These are phyloP conservation scores for Myotis davidii DNA, from an alignment of 2,113 vertebrate species.

Conservation along the genomic window DNA sequence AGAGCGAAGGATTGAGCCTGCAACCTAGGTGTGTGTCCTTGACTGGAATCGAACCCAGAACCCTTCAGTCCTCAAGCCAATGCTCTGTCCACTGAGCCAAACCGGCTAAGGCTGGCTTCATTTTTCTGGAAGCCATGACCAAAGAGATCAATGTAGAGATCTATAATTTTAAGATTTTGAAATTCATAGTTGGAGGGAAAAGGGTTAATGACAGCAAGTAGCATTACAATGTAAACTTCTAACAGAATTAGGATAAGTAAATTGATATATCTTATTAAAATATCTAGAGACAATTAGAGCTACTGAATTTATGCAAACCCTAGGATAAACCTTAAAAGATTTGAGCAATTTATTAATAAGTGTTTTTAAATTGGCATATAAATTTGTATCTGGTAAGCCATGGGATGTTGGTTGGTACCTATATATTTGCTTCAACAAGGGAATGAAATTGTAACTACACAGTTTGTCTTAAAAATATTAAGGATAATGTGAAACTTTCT, in stretches of 20 bases:
- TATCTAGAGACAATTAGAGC: background rate
- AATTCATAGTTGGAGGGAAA: background rate
- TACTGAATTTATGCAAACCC: background rate
- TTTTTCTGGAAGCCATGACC: background rate
- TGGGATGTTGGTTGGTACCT: background rate
- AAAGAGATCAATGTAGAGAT: background rate
- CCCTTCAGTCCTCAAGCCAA: too few relatives aligned
- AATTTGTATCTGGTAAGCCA: background rate
- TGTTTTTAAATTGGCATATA: background rate
- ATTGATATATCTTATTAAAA: background rate
- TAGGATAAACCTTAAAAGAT: background rate
- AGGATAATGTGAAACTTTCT: constrained; percentile 4
- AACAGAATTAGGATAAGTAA: background rate
- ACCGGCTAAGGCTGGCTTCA: background rate
- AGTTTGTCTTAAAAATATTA: constrained; percentile 13
- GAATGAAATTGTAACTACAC: constrained; percentile 22
- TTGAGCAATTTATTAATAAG: background rate
- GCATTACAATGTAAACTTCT: background rate
- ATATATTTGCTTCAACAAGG: background rate
- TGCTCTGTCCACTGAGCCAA: too few relatives aligned
- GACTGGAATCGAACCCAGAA: too few relatives aligned
- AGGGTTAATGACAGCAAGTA: background rate
- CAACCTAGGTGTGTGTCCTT: too few relatives aligned
- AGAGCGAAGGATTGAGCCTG: too few relatives aligned
- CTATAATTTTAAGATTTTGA: constrained; percentile 17